Base-by-base conservation (phyloP, 2,113 vertebrate species). In the Eretmochelys imbricata region DNA sequence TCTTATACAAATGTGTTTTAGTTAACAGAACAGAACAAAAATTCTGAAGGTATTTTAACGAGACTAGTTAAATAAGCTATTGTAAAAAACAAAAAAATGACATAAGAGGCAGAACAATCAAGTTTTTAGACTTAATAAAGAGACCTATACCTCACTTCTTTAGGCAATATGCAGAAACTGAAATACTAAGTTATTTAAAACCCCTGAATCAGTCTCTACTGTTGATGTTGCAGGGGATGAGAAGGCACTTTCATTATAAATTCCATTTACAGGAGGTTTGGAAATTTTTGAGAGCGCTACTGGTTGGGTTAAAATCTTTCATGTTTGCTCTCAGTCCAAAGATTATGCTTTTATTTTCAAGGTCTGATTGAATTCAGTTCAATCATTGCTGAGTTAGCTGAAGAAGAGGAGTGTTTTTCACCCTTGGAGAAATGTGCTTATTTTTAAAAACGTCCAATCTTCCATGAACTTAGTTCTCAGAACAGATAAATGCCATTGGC, bases 121-220 rank as follows among this genome's bases (percentile, higher is more conserved):
- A 1, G 22, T 27, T 93, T 85, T 65, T 3, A 87, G 76, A 9
- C 57, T 89, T 87, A 85, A 27, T 78, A 25, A 59, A 84, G 35
- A 82, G 35, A 17, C 89, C 82, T 59, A 16, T 10, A 78, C 85
- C 88, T 79, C 0, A 27, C 85, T 90, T 85, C 27, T 91, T 88
- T 69, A 59, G 1, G 46, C 31, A 88, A 69, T 38, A 89, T 31
- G 54, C 29, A 65, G 84, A n/a, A 93, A n/a, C 49, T 91, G 75
- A 62, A 93, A 48, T 76, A 31, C n/a, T 85, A 46, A 69, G 92
- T 80, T 85, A 80, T 54, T 29, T 79, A 95, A 57, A 94, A 83
- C 8, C 22, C 55, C 85, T 46, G 53, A 89, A 87, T 83, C 85
- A 93, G 22, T 69, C 76, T 31, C 9, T 50, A 84, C 20, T 46